Evolutionary conservation across 30 jellyfish, hydroid and myxozoan genomes (phyloP).

Genomic region (Turritopsis dohrnii): DNA sequence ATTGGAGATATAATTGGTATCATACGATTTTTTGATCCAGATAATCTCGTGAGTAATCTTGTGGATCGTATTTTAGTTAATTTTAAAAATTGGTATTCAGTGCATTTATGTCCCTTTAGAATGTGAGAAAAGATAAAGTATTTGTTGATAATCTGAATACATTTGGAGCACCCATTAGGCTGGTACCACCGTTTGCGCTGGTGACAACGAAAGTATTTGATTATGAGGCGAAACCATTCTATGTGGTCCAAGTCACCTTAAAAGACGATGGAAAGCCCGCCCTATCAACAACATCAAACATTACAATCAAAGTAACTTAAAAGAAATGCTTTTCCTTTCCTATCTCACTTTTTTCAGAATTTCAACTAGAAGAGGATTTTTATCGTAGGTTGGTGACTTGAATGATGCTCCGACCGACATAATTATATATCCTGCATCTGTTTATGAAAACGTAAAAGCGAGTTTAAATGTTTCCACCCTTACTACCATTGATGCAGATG

Average conservation of each 20-base stretch:
- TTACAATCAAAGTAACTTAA: conserved; percentile 31
- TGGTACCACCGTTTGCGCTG: conserved; percentile 16
- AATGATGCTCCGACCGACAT: conserved; percentile 71
- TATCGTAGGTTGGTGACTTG: conserved; percentile 45
- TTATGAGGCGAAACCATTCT: conserved; percentile 37
- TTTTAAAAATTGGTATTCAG: not conserved
- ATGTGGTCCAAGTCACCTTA: conserved; percentile 39
- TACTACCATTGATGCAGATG: conserved; percentile 51
- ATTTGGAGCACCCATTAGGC: conserved; percentile 24
- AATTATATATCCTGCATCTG: conserved; percentile 29
- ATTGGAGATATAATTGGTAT: conserved; percentile 47
- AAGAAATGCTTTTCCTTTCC: no score
- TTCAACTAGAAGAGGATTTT: not conserved
- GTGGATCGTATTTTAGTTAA: not conserved
- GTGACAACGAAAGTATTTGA: conserved; percentile 50
- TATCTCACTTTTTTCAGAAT: not conserved
- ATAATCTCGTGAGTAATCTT: conserved; percentile 48
- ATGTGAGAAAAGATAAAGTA: not conserved
- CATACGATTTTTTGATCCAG: conserved; percentile 59
- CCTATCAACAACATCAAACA: conserved; percentile 37
- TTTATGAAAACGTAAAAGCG: conserved; percentile 38
- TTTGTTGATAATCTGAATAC: not conserved
- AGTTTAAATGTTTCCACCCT: conserved; percentile 48
- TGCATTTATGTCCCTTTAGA: not conserved
- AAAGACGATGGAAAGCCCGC: conserved; percentile 69